Base-by-base conservation (phyloP, 2,888 invertebrate species). In the Noctua fimbriata region DNA sequence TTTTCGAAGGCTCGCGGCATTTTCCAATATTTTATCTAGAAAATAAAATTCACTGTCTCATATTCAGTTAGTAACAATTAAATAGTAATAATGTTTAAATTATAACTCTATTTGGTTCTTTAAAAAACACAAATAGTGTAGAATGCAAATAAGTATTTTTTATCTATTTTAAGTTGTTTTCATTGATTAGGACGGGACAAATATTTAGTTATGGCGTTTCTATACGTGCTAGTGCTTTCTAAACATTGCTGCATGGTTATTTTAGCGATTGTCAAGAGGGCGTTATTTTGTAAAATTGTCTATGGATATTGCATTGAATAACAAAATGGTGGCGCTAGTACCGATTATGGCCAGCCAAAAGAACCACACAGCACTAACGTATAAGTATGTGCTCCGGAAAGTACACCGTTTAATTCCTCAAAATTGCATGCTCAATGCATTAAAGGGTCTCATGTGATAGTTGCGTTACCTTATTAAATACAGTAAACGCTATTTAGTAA, bases 31-130 rank as follows among this genome's bases (percentile, higher is more conserved):
- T 79, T 67, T 36, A 84, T 85, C 84, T 84, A 84, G 28, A 84
- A 84, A 84, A 84, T 78, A 88, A 86, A 84, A 76, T 74, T 76
- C 67, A 67, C 87, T 24, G 66, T 88, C 83, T 77, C 80, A 81
- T 73, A 75, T 60, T 86, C 75, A 79, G 66, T 67, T 86, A 52
- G 36, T 73, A 65, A 67, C 14, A 78, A 70, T 52, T 18, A 76
- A 60, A 71, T 66, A 70, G 63, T 32, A 60, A 28, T 75, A 66
- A 58, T 12, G 14, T 66, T 36, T 24, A 14, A 6, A 18, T 71
- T 2, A 65, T 44, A 52, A 2, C 28, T 74, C 24, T 73, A 74
- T 58, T 32, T 32, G n/a, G 47, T 28, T 55, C 74, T 24, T 28
- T n/a, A 41, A 63, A 73, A 41, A 52, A 32, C 6, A 18, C 47